Base-by-base conservation (phyloP, 2,797 vertebrate genomes). In the Poecilia gillii region DNA sequence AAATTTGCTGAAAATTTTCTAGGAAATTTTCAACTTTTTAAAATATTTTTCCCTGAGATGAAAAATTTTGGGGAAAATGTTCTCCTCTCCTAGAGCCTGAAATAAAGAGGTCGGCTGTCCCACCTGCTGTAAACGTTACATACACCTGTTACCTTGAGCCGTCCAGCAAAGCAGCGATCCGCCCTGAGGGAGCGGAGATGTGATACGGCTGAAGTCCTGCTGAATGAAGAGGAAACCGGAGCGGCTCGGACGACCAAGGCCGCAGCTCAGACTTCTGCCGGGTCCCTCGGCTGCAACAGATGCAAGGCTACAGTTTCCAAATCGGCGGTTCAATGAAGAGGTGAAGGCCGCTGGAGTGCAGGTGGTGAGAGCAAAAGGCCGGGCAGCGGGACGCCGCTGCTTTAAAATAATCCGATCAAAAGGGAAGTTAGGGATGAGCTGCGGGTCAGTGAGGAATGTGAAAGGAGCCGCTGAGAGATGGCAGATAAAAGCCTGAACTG, bases 211-310 rank as follows among this genome's bases (percentile, higher is more conserved):
- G 89, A 88, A 93, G 91, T 88, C 59, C 88, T 86, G 87, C 73
- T 82, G 83, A 73, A 43, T 68, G 75, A 73, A 76, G 64, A 64
- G 81, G 43, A 43, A 13, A 72, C 47, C 71, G 76, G 77, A 43
- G 72, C 49, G 84, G 80, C 84, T 66, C 41, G 84, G 47, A 49
- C 46, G 83, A 90, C 83, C 74, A 62, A 12, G 33, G 72, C 83
- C 79, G 77, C 83, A 4, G n/a, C 86, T 85, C 55, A 70, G 80
- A 51, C 81, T 90, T 91, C 93, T 92, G 90, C 90, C 90, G 81
- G 90, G 85, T 57, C 89, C 92, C 93, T 93, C 91, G 87, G 89
- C 94, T 91, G 87, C 87, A 90, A 90, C 91, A 89, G 89, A 91
- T 88, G 87, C 84, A 88, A 88, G 36, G 74, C 74, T 81, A 84